Evolutionary conservation across 2,797 vertebrate genomes (phyloP).

Genomic region (Anguilla pacifica): DNA sequence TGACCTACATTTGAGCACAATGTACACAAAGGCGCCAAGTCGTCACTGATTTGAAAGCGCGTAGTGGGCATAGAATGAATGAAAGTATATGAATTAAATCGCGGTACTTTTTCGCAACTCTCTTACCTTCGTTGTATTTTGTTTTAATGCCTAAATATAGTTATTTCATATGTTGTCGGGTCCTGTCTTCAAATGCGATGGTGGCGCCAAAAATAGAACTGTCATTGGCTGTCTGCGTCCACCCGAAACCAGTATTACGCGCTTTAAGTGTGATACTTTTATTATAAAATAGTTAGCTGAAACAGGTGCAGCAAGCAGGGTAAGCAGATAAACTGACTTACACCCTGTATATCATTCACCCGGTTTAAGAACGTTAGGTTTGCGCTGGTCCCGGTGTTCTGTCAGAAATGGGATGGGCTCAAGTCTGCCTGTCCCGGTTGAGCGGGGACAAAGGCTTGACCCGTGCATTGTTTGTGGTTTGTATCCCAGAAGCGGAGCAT

Average conservation of each 20-base stretch:
- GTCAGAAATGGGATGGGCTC: not conserved
- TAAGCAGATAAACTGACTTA: not conserved
- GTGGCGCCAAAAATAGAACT: constrained; percentile 43
- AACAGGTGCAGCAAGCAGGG: not conserved
- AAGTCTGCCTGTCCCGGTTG: not conserved
- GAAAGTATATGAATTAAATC: constrained; percentile 18
- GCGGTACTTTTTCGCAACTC: not conserved
- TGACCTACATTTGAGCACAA: constrained; percentile 76
- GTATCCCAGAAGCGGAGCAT: constrained; percentile 84
- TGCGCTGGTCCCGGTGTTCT: not conserved
- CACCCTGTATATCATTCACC: not conserved
- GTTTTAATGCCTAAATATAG: not conserved
- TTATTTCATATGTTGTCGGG: not conserved
- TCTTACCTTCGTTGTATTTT: not conserved
- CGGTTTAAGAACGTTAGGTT: not conserved
- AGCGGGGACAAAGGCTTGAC: not conserved
- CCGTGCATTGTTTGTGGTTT: constrained; percentile 27
- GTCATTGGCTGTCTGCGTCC: constrained; percentile 24
- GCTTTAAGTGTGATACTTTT: not conserved
- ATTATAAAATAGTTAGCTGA: not conserved
- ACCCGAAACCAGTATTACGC: not conserved
- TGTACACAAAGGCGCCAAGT: constrained; percentile 81
- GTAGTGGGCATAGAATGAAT: constrained; percentile 34
- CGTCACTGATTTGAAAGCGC: constrained; percentile 71
- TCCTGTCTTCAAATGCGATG: not conserved